Evolutionary conservation across 2,113 vertebrate genomes (phyloP).

Genomic region (Odocoileus virginianus): DNA sequence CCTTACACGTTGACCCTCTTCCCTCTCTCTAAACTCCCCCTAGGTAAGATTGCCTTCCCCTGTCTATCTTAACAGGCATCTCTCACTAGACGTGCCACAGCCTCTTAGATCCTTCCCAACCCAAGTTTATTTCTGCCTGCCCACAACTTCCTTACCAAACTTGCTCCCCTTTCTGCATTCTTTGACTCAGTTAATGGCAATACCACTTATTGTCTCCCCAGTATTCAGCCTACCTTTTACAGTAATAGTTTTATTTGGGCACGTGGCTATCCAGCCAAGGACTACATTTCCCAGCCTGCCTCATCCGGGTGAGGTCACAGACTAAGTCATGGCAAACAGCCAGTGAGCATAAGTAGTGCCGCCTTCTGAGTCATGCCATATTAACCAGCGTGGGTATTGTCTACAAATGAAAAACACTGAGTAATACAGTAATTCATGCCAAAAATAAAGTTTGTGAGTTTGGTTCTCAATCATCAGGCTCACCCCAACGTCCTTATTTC

Average conservation of each 20-base stretch:
- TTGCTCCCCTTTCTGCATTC: background rate
- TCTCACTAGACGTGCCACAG: background rate
- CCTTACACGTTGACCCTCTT: background rate
- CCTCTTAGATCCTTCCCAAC: background rate
- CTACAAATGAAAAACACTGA: background rate
- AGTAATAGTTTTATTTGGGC: background rate
- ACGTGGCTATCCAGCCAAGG: background rate
- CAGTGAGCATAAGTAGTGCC: background rate
- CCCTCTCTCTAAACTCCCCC: background rate
- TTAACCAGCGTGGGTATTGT: background rate
- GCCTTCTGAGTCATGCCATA: background rate
- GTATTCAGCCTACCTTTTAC: background rate
- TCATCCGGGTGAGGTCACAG: background rate
- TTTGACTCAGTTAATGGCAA: constrained; percentile 2
- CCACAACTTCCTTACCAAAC: background rate
- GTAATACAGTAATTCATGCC: background rate
- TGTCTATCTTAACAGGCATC: background rate
- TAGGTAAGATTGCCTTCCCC: background rate
- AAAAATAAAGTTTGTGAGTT: background rate
- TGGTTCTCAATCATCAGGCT: background rate
- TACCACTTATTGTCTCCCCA: background rate
- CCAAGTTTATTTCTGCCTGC: background rate
- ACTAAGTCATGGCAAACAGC: background rate
- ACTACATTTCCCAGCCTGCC: background rate
- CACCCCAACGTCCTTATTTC: background rate